Evolutionary conservation across 1,140 invertebrate genomes (phyloP), one percentile per base, ranked within the genome.

Genomic region (Trachymyrmex cornetzi): DNA sequence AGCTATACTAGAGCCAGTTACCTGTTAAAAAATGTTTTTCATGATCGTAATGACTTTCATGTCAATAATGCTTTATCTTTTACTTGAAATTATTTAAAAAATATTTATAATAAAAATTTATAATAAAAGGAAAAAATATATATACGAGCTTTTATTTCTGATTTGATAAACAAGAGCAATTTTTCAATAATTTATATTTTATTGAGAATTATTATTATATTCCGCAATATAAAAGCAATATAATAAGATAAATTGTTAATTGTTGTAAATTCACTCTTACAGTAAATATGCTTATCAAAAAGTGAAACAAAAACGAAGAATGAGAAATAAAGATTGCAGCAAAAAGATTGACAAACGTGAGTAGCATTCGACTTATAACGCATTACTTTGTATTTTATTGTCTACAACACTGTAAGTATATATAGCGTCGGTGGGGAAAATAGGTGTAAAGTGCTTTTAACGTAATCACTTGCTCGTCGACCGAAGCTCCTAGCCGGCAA

Each of bases 361-460:
- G 48, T 85, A 82, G 64, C 75, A 48, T 88, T 66, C 22, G 30
- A 67, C 63, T 72, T 72, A 69, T 50, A 57, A 89, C 87, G 81
- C 57, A 64, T 85, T 87, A 84, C 79, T 86, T 85, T 88, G 89
- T 91, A 92, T 91, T 91, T 87, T 89, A 93, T 93, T 86, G 86
- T 80, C 87, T 69, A 48, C 80, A 24, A 12, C 69, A 53, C 75
- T 79, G 71, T 86, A 86, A 93, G 88, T 89, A 69, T 89, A 69
- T 89, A 69, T 87, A 92, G 88, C 57, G 53, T 38, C 50, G 50
- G 24, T 85, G 69, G 87, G 67, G 72, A 85, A 88, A 91, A 92
- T 91, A 93, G 89, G 91, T 92, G 92, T 89, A 91, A 93, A 93
- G 93, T 94, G 92, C 93, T 93, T 93, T 93, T 92, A 94, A 91